phyloP scores from a whole-genome alignment of 2,888 invertebrate species.

The Poecilus cupreus region DNA sequence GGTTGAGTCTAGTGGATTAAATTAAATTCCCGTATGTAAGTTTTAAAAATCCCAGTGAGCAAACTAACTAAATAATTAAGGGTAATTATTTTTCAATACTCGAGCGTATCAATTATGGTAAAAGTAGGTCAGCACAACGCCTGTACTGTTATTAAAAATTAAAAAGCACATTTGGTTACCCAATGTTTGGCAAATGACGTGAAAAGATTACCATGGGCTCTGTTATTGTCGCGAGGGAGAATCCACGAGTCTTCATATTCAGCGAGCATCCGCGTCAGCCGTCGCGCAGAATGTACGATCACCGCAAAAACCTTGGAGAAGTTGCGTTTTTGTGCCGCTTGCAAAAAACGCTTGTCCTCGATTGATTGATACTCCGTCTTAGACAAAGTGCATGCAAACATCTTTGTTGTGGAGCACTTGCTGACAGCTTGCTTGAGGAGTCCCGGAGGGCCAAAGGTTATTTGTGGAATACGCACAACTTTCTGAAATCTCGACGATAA shows the following conservation, averaged over 20 bases:
- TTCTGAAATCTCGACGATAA: slow-evolving; percentile 17
- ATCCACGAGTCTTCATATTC: slow-evolving; percentile 45
- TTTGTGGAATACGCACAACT: slow-evolving; percentile 7
- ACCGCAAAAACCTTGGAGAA: slow-evolving; percentile 24
- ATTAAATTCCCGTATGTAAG: not conserved
- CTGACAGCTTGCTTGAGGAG: slow-evolving; percentile 13
- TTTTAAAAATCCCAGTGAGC: not conserved
- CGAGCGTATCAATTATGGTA: not conserved
- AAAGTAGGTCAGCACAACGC: slow-evolving; percentile 3
- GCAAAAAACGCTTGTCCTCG: slow-evolving; percentile 44
- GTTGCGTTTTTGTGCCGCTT: not conserved
- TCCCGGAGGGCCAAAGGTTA: slow-evolving; percentile 24
- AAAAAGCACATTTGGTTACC: slow-evolving; percentile 28
- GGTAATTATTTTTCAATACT: slow-evolving; percentile 29
- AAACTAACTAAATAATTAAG: not conserved
- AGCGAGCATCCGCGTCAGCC: slow-evolving; percentile 44
- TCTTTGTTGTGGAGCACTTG: slow-evolving; percentile 45
- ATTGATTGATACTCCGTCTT: slow-evolving; percentile 56
- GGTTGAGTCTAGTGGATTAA: not conserved
- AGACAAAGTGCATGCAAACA: slow-evolving; percentile 56
- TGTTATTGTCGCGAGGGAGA: slow-evolving; percentile 37
- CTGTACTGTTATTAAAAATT: slow-evolving; percentile 51
- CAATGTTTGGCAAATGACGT: slow-evolving; percentile 49
- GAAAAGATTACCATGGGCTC: slow-evolving; percentile 46
- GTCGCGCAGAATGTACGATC: slow-evolving; percentile 28